These are phyloP conservation scores for Ditylenchus weischeri DNA, from an alignment of 2,888 invertebrate species.

Conservation along the genomic window DNA sequence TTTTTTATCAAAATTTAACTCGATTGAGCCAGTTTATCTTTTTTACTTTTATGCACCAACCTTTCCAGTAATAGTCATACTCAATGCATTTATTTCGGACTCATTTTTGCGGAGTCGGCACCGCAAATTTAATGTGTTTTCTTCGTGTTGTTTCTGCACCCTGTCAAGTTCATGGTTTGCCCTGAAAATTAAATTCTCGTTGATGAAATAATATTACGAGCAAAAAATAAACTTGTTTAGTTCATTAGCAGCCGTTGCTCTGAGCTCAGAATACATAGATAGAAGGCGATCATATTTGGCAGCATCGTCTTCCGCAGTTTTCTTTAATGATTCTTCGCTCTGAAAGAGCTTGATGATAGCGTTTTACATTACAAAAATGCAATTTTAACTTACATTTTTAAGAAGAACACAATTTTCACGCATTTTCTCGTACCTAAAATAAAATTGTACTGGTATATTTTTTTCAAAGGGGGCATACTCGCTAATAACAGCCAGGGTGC, in stretches of 20 bases:
- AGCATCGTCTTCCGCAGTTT: conserved; percentile 22
- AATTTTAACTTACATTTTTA: conserved; percentile 21
- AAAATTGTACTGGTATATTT: too few relatives aligned
- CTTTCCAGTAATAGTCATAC: conserved; percentile 26
- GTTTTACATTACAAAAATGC: not conserved
- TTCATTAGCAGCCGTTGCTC: conserved; percentile 15
- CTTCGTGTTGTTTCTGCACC: conserved; percentile 23
- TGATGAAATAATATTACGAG: not conserved
- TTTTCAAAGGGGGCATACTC: too few relatives aligned
- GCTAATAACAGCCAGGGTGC: too few relatives aligned
- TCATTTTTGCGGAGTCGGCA: conserved; percentile 25
- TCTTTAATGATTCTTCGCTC: conserved; percentile 27
- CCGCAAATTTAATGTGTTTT: conserved; percentile 24
- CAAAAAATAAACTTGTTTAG: conserved; percentile 18
- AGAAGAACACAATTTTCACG: conserved; percentile 27
- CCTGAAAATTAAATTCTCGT: conserved; percentile 13
- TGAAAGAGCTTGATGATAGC: conserved; percentile 8
- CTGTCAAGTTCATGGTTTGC: conserved; percentile 25
- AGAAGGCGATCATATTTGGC: conserved; percentile 20
- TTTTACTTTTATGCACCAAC: conserved; percentile 1
- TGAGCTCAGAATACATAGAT: conserved; percentile 16
- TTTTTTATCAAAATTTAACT: too few relatives aligned
- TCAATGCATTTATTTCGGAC: conserved; percentile 22
- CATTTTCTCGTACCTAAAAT: conserved; percentile 20
- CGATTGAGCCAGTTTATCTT: too few relatives aligned